Base-by-base conservation (phyloP, 2,113 vertebrate genomes). In the Melanerpes aurifrons region DNA sequence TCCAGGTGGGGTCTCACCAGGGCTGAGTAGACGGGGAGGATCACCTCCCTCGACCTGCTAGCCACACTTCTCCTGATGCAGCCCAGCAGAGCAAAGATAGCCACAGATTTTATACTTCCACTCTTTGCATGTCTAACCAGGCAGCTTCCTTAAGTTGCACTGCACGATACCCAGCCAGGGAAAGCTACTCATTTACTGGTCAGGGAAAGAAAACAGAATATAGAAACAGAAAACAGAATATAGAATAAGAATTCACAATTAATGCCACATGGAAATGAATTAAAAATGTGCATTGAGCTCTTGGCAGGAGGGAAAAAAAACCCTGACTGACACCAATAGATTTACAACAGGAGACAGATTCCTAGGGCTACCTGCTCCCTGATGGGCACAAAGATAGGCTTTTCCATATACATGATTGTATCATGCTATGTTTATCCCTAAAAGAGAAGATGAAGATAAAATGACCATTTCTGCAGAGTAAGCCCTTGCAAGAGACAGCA, bases 361-460 rank as follows among this genome's bases (percentile, higher is more conserved):
- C 87, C 87, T 17, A 7, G 79, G 82, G 47, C 64, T 92, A 94
- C 85, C 87, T 54, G 86, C 66, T 94, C 76, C 92, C 76, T 0
- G 0, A 71, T 69, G 58, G 92, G 73, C 48, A 91, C 8, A 2
- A 70, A 87, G 75, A 94, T 77, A 79, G 3, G 56, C n/a, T 87
- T 92, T 69, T 90, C 73, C 62, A 78, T 95, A 74, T 37, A 93
- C 77, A 94, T 57, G 57, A 94, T 86, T 66, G 64, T 78, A 95
- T 40, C 72, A 68, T 58, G 58, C 93, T 88, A 76, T 58, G 80
- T 74, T 94, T 94, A 92, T 86, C 45, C 68, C 83, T 24, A 81
- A 88, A 92, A 86, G 72, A 94, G 88, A 74, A 88, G 90, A 89
- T 56, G 74, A 82, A 93, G 61, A 94, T 77, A 93, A 96, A 92